Percentiles rank a stretch among this genome's conserved stretches.
Conservation (phyloP, 1,140 invertebrate species). For the Charaxes varanes region DNA sequence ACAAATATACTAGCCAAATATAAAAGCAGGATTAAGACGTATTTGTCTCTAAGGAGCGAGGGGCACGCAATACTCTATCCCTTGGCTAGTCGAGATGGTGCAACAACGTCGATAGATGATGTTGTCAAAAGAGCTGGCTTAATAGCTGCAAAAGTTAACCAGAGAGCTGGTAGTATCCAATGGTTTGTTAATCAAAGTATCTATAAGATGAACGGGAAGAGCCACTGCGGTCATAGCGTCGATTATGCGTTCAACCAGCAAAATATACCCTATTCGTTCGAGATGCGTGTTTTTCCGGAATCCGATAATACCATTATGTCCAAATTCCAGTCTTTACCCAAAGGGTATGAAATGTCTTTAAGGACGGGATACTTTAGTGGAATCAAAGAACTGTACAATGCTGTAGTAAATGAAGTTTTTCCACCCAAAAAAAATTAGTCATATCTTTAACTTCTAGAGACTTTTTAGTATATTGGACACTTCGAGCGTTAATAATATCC, state of each 20-base stretch:
- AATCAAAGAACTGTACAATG: constrained; percentile 48
- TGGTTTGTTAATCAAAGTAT: constrained; percentile 45
- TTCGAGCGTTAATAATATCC: too few relatives aligned
- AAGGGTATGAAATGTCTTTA: constrained; percentile 35
- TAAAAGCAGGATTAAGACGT: constrained; percentile 37
- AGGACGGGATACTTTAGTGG: constrained; percentile 47
- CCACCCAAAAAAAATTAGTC: constrained; percentile 8
- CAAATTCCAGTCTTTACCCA: constrained; percentile 45
- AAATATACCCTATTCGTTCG: constrained; percentile 34
- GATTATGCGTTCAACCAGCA: constrained; percentile 42
- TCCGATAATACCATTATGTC: constrained; percentile 35
- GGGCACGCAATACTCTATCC: constrained; percentile 51
- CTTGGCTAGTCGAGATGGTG: constrained; percentile 23
- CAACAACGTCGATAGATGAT: constrained; percentile 10
- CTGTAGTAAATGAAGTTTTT: constrained; percentile 29
- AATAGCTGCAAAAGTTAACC: constrained; percentile 45
- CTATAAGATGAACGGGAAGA: constrained; percentile 35
- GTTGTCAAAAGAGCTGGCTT: constrained; percentile 29
- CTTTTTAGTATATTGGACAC: too few relatives aligned
- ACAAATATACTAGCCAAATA: constrained; percentile 36
- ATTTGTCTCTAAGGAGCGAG: constrained; percentile 47
- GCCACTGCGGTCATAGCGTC: constrained; percentile 52
- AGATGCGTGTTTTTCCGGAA: constrained; percentile 53
- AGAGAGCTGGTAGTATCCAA: constrained; percentile 37
- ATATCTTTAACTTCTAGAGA: constrained; percentile 11